Base-by-base conservation (phyloP, 2,797 vertebrate genomes). In the Hephaestus fuliginosus region DNA sequence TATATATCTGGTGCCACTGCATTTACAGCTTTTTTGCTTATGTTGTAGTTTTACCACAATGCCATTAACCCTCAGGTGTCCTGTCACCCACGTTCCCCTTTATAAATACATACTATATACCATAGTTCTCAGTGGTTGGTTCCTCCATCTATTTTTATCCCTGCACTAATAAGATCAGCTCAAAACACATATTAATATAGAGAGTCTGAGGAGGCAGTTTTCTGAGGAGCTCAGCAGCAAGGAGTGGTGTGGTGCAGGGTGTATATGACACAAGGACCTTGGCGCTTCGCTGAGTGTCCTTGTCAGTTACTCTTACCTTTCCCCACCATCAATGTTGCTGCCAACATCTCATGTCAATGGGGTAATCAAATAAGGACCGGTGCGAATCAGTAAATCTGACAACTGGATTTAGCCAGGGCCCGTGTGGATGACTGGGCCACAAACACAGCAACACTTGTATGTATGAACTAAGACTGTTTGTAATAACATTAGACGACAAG, bases 261-360 rank as follows among this genome's bases (percentile, higher is more conserved):
- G 80, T 71, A 17, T 72, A 56, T 83, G 83, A 87, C 80, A 84
- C 81, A 67, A 87, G 60, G 90, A 93, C 90, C 91, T 93, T 93
- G 91, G 73, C 72, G 81, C 85, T 68, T 77, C 48, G 18, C 86
- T 4, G 75, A 55, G 81, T 80, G 92, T 91, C 94, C 94, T 95
- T 95, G 94, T 93, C 84, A 87, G 78, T 86, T 89, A 83, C 81
- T 91, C 82, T 92, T 89, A 90, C 86, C 80, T 87, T 91, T 90
- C 80, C 84, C 89, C 86, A 82, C 75, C 87, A 89, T 93, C 91
- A 89, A 77, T 36, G 17, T 76, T 51, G 64, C 88, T 91, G 92
- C 92, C 91, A 92, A 88, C 85, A 69, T 83, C 72, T 88, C 67
- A 74, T 82, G 92, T 92, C 91, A 89, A 83, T 87, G 76, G 43